Evolutionary conservation across 2,113 vertebrate species (phyloP).

Genomic region (Corythaeola cristata): DNA sequence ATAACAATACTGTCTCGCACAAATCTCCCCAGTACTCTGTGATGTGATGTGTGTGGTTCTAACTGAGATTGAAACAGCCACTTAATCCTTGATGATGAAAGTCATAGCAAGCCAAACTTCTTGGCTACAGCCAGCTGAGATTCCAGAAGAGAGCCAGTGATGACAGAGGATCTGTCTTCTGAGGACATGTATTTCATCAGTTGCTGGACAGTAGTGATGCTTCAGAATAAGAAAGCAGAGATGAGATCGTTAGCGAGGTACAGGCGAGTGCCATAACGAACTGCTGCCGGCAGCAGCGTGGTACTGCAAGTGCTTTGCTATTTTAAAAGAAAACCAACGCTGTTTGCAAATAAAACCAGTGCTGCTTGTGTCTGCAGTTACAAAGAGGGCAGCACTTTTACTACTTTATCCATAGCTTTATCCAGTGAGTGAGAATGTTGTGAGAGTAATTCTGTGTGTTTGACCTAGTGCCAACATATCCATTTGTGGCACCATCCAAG

Average conservation of each 20-base stretch:
- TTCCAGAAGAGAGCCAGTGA: neutral
- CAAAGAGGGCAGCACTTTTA: neutral
- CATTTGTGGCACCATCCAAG: neutral
- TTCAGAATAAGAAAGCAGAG: neutral
- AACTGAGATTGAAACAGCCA: neutral
- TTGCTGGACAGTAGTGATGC: neutral
- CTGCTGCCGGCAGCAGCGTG: neutral
- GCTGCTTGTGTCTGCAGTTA: neutral
- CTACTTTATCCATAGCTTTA: neutral
- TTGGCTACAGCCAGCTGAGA: neutral
- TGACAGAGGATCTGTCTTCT: neutral
- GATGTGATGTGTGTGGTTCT: neutral
- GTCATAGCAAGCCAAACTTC: neutral
- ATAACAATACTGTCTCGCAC: neutral
- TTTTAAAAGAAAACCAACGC: neutral
- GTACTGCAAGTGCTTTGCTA: neutral
- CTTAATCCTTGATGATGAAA: neutral
- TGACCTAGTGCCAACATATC: neutral
- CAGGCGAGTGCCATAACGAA: rapidly evolving
- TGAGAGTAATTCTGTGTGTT: neutral
- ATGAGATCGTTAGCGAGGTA: neutral
- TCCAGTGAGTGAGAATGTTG: rapidly evolving
- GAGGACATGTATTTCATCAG: neutral
- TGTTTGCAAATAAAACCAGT: neutral
- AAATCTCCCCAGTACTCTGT: neutral